phyloP scores from a whole-genome alignment of 2,113 vertebrate genomes.

The Eptatretus burgeri region DNA sequence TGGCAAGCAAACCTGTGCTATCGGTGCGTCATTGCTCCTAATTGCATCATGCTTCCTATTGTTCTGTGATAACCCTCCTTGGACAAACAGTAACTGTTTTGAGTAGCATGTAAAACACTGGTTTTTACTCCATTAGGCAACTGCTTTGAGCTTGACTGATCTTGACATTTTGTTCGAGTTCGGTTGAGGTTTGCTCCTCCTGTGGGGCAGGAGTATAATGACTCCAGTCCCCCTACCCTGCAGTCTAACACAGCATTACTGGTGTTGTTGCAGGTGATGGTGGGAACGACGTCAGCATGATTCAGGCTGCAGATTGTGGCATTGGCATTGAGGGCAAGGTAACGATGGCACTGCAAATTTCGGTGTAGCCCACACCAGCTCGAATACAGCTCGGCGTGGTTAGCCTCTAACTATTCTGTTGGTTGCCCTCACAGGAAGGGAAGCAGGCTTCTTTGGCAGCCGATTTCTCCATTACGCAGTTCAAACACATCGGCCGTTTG shows the following conservation, averaged over 20 bases:
- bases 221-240: neutral
- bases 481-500: slow-evolving; percentile 60
- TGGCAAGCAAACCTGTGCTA: slow-evolving; percentile 50
- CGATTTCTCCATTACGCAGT: slow-evolving; percentile 85
- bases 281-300: slow-evolving; percentile 97
- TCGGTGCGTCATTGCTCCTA: slow-evolving; percentile 23
- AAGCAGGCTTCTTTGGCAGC: slow-evolving; percentile 82
- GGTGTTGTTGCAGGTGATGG: slow-evolving; percentile 44
- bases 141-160: no score
- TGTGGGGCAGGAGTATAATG: no score
- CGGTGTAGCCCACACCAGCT: no score
- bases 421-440: slow-evolving; percentile 30
- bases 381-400: no score
- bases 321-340: slow-evolving; percentile 73
- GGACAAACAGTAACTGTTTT: no score
- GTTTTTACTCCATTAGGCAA: no score
- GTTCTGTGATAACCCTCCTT: no score
- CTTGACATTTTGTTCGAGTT: no score
- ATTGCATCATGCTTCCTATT: no score
- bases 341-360: slow-evolving; percentile 14
- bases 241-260: neutral
- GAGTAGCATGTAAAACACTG: no score
- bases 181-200: no score
- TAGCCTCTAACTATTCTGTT: no score
- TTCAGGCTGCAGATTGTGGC: slow-evolving; percentile 71